Evolutionary conservation across 1,140 invertebrate genomes (phyloP), one percentile per base, ranked within the genome.

Genomic region (Andrena cerasifolii): DNA sequence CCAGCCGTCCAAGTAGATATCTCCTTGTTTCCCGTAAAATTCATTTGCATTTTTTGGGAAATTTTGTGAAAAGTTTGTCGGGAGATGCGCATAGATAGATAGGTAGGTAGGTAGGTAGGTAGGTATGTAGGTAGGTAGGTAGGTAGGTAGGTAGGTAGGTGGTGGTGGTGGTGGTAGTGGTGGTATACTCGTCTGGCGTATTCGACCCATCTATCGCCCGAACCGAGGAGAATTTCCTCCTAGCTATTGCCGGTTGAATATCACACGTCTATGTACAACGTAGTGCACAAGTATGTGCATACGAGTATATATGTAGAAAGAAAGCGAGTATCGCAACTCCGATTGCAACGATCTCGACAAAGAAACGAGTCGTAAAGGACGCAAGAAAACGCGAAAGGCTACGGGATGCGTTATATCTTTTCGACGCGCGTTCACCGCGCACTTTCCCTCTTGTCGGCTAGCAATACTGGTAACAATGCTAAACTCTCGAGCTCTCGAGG

Each of bases 361-460:
- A 31, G 65, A 36, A 36, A 33, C 24, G 54, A 14, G 16, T 2
- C 31, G 56, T 3, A 33, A 12, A 43, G 21, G 31, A 40, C 43
- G 3, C 21, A 31, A 28, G n/a, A 21, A n/a, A 33, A 45, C 28
- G 21, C 54, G 65, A 53, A 21, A 31, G 14, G 36, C 53, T 36
- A 61, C 8, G 54, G 21, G 58, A 28, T 43, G 53, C 40, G 26
- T 53, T 45, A 18, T 10, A 21, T 43, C 45, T 61, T 45, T 51
- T 49, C 18, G 4, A 40, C 18, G 56, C 16, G 36, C 8, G 43
- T 71, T 43, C 33, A 49, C 31, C 47, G 31, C n/a, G 24, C 43
- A 76, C 53, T 68, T 76, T 76, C 51, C 40, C 63, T 75, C 63
- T 76, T 56, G 49, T 66, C 53, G 63, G 28, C 43, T 31, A 36